phyloP scores from a whole-genome alignment of 1,140 invertebrate genomes.

The Neelides sp. region DNA sequence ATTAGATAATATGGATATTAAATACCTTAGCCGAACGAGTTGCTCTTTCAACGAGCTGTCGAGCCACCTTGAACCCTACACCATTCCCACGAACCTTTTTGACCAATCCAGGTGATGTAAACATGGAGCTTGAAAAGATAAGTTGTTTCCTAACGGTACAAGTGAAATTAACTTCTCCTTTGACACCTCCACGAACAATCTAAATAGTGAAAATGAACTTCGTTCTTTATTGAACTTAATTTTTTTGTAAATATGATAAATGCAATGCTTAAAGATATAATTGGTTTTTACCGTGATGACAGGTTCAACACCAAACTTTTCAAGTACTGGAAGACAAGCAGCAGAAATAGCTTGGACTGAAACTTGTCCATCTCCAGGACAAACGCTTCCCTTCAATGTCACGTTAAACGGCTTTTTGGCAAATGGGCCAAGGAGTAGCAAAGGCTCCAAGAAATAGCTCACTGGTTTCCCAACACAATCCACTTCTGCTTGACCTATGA shows the following conservation, averaged over 20 bases:
- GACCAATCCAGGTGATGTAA: slow-evolving; percentile 68
- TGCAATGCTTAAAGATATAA: neutral
- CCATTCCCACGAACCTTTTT: slow-evolving; percentile 83
- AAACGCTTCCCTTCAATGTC: slow-evolving; percentile 55
- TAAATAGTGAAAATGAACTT: slow-evolving; percentile 8
- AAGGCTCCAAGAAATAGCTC: slow-evolving; percentile 81
- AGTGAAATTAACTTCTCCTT: slow-evolving; percentile 23
- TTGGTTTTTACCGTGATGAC: slow-evolving; percentile 41
- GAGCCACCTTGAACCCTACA: slow-evolving; percentile 78
- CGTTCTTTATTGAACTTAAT: slow-evolving; percentile 4
- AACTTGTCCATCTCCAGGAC: slow-evolving; percentile 25
- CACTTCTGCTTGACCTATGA: too few relatives aligned
- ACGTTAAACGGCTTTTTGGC: slow-evolving; percentile 77
- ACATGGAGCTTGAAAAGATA: slow-evolving; percentile 23
- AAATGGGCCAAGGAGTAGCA: slow-evolving; percentile 83
- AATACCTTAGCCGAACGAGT: slow-evolving; percentile 80
- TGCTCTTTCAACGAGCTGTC: slow-evolving; percentile 77
- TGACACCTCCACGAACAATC: slow-evolving; percentile 20
- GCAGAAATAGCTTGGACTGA: slow-evolving; percentile 75
- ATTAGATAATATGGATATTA: too few relatives aligned
- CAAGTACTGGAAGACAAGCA: slow-evolving; percentile 62
- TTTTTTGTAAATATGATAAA: slow-evolving; percentile 1
- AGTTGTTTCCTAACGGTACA: slow-evolving; percentile 29
- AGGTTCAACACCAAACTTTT: slow-evolving; percentile 48
- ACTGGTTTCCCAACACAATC: too few relatives aligned